phyloP scores from a whole-genome alignment of 2,888 invertebrate genomes.

The Graphium colonna region DNA sequence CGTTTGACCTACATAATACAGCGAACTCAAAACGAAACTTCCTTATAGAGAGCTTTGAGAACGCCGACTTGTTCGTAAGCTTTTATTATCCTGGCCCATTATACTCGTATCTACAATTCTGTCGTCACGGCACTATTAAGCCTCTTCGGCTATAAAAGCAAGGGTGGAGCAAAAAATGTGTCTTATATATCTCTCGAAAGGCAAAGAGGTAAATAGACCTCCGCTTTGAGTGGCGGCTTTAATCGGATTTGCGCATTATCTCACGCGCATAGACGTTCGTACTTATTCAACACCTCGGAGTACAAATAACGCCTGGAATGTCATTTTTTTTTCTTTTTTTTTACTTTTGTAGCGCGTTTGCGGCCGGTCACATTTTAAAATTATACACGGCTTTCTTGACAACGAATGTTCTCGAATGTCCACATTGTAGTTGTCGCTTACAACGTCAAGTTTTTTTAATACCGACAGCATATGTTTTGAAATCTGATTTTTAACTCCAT shows the following conservation, averaged over 20 bases:
- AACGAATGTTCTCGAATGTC: not conserved
- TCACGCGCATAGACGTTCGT: constrained; percentile 40
- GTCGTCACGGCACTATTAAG: constrained; percentile 28
- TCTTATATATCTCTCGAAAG: constrained; percentile 27
- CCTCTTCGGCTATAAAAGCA: constrained; percentile 23
- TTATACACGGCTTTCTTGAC: constrained; percentile 7
- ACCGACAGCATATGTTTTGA: not conserved
- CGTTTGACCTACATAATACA: constrained; percentile 38
- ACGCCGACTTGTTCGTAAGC: constrained; percentile 29
- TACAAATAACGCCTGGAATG: constrained; percentile 15
- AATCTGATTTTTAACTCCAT: too few species aligned
- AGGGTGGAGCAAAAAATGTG: constrained; percentile 28
- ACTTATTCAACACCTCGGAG: constrained; percentile 23
- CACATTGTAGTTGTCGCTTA: not conserved
- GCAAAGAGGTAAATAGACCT: constrained; percentile 34
- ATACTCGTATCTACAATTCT: constrained; percentile 11
- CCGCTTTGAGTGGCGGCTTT: constrained; percentile 48
- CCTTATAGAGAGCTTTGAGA: constrained; percentile 26
- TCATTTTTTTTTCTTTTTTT: constrained; percentile 1
- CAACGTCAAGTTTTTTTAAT: not conserved
- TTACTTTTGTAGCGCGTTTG: constrained; percentile 9
- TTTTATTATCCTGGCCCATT: constrained; percentile 23
- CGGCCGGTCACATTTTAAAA: constrained; percentile 1
- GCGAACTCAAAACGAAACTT: constrained; percentile 10
- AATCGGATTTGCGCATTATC: constrained; percentile 59